A percentile compares a stretch with the other conserved stretches of the same genome.
phyloP scores from a whole-genome alignment of 2,797 vertebrate genomes.

The Stomatorhinus walkeri region DNA sequence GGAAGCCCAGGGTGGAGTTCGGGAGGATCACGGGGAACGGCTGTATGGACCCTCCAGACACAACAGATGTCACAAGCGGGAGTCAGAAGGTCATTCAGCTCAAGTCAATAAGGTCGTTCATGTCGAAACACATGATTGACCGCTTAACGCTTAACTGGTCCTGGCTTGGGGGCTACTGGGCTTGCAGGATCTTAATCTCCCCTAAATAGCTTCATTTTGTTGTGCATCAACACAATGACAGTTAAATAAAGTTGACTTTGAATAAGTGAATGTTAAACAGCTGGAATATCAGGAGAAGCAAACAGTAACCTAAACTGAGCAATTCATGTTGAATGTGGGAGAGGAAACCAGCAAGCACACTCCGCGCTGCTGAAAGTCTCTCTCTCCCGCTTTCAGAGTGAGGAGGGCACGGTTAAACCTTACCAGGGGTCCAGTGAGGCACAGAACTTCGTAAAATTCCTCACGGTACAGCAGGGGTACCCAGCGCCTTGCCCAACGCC shows the following conservation, averaged over 20 bases:
- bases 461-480: conserved; percentile 50
- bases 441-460: conserved; percentile 60
- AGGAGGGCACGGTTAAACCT: conserved; percentile 24
- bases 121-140: background rate
- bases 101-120: background rate
- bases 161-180: background rate
- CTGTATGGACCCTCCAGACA: background rate
- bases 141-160: background rate
- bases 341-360: background rate
- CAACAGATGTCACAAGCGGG: background rate
- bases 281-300: background rate
- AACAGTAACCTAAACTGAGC: background rate
- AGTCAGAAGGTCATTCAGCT: background rate
- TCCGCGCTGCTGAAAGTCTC: background rate
- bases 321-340: background rate
- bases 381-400: background rate
- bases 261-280: background rate
- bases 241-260: background rate
- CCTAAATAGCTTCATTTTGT: background rate
- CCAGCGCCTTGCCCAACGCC: conserved; percentile 37
- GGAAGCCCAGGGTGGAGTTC: background rate
- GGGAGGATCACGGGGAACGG: background rate
- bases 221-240: background rate
- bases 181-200: background rate
- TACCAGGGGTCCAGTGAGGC: conserved; percentile 65